phyloP scores from a whole-genome alignment of 2,888 invertebrate genomes.

The Leucophora obtusa region DNA sequence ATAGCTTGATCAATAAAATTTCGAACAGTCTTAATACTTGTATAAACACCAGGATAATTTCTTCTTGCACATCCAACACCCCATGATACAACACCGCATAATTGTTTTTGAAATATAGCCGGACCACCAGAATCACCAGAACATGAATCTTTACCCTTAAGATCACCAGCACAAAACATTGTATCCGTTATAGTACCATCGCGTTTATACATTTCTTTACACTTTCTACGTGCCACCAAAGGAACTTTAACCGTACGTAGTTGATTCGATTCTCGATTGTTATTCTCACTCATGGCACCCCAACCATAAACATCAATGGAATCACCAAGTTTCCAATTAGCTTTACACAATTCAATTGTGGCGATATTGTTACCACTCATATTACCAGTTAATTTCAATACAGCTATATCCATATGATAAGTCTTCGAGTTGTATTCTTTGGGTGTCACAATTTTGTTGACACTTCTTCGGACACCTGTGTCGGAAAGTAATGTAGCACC shows the following conservation, averaged over 20 bases:
- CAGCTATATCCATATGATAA: slow-evolving; percentile 68
- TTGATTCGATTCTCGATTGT: slow-evolving; percentile 67
- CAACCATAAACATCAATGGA: slow-evolving; percentile 72
- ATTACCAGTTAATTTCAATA: slow-evolving; percentile 64
- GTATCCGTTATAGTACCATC: slow-evolving; percentile 67
- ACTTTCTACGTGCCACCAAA: slow-evolving; percentile 67
- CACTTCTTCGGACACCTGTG: slow-evolving; percentile 32
- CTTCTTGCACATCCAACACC: slow-evolving; percentile 76
- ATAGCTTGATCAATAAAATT: slow-evolving; percentile 62
- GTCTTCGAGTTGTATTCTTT: slow-evolving; percentile 66
- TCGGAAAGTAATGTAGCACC: slow-evolving; percentile 65
- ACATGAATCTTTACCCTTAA: slow-evolving; percentile 72
- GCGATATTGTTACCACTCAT: slow-evolving; percentile 68
- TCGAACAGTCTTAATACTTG: slow-evolving; percentile 80
- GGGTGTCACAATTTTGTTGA: slow-evolving; percentile 64
- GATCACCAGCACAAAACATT: slow-evolving; percentile 73
- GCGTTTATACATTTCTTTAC: slow-evolving; percentile 65
- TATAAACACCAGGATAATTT: slow-evolving; percentile 88
- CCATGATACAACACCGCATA: slow-evolving; percentile 85
- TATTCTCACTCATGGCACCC: slow-evolving; percentile 70
- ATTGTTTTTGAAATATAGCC: slow-evolving; percentile 68
- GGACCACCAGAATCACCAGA: slow-evolving; percentile 77
- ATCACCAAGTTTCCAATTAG: slow-evolving; percentile 67
- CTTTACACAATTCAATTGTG: slow-evolving; percentile 67
- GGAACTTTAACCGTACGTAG: slow-evolving; percentile 71